Evolutionary conservation across 2,113 vertebrate genomes (phyloP).

Genomic region (Mellivora capensis): DNA sequence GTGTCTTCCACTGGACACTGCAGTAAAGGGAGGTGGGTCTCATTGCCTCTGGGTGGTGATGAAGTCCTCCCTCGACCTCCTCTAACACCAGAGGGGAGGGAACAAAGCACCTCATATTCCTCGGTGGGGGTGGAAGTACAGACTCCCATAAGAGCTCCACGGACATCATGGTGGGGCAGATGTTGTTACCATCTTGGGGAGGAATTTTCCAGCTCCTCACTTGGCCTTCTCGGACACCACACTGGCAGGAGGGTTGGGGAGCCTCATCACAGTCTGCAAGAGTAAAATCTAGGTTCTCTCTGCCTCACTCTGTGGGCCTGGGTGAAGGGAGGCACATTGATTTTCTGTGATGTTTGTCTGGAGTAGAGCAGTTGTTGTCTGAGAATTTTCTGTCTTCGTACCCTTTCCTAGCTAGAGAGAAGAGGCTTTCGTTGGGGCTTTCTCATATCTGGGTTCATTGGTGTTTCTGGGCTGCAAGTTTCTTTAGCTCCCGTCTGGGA

Average conservation of each 20-base stretch:
- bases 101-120: neutral
- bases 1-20: neutral
- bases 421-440: neutral
- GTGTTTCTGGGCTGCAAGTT: neutral
- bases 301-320: neutral
- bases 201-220: neutral
- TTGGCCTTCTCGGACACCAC: neutral
- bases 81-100: neutral
- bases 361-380: neutral
- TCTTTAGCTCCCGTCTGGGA: neutral
- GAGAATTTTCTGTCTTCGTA: neutral
- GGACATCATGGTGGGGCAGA: neutral
- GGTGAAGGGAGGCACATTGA: neutral
- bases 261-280: neutral
- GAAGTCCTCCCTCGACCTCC: neutral
- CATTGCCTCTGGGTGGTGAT: neutral
- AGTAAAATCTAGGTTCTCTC: neutral
- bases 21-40: neutral
- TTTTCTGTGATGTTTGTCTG: neutral
- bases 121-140: neutral
- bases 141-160: neutral
- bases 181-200: no score
- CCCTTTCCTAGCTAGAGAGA: neutral
- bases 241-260: neutral
- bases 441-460: neutral